A percentile compares a stretch with the other conserved stretches of the same genome.
phyloP scores from a whole-genome alignment of 2,888 invertebrate genomes.

The Tachina fera region DNA sequence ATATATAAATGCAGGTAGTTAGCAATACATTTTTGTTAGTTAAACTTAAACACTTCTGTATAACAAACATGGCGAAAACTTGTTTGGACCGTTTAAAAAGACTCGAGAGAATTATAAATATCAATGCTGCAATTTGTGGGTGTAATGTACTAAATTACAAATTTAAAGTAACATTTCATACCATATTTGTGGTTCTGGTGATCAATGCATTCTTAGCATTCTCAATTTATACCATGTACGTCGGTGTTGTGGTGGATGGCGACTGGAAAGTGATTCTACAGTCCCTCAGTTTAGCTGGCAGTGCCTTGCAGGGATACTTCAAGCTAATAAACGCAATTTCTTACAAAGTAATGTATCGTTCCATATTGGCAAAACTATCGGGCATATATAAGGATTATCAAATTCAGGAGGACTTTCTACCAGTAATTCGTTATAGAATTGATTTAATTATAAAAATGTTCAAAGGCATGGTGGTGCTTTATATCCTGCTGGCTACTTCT shows the following conservation, averaged over 20 bases:
- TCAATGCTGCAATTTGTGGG: too few relatives aligned
- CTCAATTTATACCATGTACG: constrained; percentile 75
- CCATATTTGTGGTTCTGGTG: too few relatives aligned
- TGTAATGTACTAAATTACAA: too few relatives aligned
- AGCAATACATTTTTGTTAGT: too few relatives aligned
- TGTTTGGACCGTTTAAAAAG: too few relatives aligned
- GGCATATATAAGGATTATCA: constrained; percentile 75
- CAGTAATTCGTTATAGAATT: constrained; percentile 69
- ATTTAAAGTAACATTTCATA: too few relatives aligned
- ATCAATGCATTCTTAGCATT: too few relatives aligned
- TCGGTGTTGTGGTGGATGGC: constrained; percentile 70
- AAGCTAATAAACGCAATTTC: constrained; percentile 3
- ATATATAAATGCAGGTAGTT: too few relatives aligned
- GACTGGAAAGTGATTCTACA: constrained; percentile 75
- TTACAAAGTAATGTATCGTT: constrained; percentile 34
- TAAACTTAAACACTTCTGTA: too few relatives aligned
- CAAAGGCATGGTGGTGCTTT: constrained; percentile 63
- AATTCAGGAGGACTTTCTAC: constrained; percentile 64
- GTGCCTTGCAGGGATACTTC: constrained; percentile 63
- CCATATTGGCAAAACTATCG: constrained; percentile 63
- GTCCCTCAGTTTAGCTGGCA: constrained; percentile 71
- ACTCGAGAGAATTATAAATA: too few relatives aligned
- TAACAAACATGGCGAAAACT: too few relatives aligned
- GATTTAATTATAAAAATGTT: constrained; percentile 66
- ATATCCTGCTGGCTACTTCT: not conserved